These are phyloP conservation scores for Anguilla pacifica DNA, from an alignment of 2,797 vertebrate species.

Conservation along the genomic window DNA sequence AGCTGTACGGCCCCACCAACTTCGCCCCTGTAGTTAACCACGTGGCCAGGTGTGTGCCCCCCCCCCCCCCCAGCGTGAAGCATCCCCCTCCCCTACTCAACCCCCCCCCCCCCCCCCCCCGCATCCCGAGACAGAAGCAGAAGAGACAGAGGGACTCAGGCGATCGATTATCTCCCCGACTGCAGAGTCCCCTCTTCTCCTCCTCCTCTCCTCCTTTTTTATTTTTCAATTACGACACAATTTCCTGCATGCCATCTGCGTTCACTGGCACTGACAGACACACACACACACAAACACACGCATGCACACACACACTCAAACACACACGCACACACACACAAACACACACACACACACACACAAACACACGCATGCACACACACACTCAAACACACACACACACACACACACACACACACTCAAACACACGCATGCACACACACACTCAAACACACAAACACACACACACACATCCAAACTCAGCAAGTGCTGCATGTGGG, in stretches of 20 bases:
- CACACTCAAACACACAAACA: too few species aligned
- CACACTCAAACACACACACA: too few species aligned
- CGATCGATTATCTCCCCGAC: not conserved
- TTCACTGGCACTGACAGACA: too few species aligned
- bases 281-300: too few species aligned
- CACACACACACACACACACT: too few species aligned
- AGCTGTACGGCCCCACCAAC: conserved; percentile 94
- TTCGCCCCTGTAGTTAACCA: conserved; percentile 93
- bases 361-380: too few species aligned
- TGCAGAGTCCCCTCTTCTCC: not conserved
- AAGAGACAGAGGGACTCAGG: not conserved
- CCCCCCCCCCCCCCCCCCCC: not conserved
- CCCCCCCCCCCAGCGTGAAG: too few species aligned
- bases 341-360: too few species aligned
- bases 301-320: too few species aligned
- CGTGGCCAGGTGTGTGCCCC: conserved; percentile 83
- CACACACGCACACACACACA: too few species aligned
- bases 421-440: too few species aligned
- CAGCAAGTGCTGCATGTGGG: not conserved
- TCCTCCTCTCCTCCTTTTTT: not conserved
- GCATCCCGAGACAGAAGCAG: not conserved
- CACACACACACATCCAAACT: conserved; percentile 4
- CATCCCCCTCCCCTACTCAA: too few species aligned
- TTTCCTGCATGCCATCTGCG: conserved; percentile 29
- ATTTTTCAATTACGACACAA: conserved; percentile 1